A percentile compares a stretch with the other conserved stretches of the same genome.
These are phyloP conservation scores for Metopia argyrocephala DNA, from an alignment of 2,888 invertebrate genomes.

Conservation along the genomic window DNA sequence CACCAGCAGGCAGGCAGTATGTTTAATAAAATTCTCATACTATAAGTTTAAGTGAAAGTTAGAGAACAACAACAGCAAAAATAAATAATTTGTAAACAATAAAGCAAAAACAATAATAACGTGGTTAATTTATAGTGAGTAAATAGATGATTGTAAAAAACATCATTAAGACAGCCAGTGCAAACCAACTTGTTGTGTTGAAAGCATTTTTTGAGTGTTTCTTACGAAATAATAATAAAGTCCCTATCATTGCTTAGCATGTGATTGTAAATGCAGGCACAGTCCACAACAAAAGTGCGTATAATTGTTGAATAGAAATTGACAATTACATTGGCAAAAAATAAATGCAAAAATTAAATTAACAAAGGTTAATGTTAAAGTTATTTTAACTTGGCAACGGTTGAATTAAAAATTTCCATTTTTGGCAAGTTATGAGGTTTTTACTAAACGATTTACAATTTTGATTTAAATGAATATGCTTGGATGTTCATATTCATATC, in stretches of 20 bases:
- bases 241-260: background rate
- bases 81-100: conserved; percentile 12
- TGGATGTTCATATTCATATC: too few relatives aligned
- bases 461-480: background rate
- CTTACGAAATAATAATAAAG: background rate
- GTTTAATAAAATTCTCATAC: background rate
- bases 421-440: background rate
- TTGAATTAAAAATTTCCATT: background rate
- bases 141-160: background rate
- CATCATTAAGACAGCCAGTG: background rate
- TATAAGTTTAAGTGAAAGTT: conserved; percentile 50
- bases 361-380: background rate
- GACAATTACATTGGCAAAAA: background rate
- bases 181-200: conserved; percentile 17
- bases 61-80: conserved; percentile 20
- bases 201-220: conserved; percentile 9
- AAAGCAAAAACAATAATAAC: background rate
- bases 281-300: background rate
- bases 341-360: background rate
- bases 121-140: background rate
- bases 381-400: background rate
- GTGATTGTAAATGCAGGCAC: background rate
- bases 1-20: background rate
- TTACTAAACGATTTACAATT: background rate
- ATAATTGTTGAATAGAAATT: background rate